Evolutionary conservation across 2,797 vertebrate species (phyloP).

Genomic region (Euthynnus affinis): DNA sequence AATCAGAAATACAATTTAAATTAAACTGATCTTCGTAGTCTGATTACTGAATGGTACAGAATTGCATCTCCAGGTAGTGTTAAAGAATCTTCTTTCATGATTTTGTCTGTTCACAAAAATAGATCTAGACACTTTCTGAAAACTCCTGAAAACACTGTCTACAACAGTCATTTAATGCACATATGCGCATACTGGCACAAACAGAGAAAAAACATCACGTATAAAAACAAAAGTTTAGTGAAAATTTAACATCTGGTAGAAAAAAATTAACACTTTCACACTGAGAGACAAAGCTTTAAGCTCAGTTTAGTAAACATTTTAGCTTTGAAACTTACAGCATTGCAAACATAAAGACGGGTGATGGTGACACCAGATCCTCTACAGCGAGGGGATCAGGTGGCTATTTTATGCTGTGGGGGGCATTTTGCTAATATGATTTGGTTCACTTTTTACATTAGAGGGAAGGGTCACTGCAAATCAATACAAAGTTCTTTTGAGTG

Average conservation of each 20-base stretch:
- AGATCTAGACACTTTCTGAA: neutral
- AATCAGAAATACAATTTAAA: neutral
- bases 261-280: too few species aligned
- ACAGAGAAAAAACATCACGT: too few species aligned
- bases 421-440: too few species aligned
- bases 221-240: too few species aligned
- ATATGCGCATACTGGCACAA: neutral
- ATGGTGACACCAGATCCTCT: too few species aligned
- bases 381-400: too few species aligned
- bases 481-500: too few species aligned
- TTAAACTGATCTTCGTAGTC: neutral
- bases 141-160: neutral
- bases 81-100: neutral
- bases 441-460: too few species aligned
- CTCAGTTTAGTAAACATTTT: constrained; percentile 23
- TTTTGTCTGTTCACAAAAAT: neutral
- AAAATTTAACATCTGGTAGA: neutral
- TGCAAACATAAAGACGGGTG: neutral
- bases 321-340: neutral
- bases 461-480: too few species aligned
- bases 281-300: constrained; percentile 10
- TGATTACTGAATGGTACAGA: neutral
- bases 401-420: too few species aligned
- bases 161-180: too few species aligned
- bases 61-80: neutral